phyloP scores from a whole-genome alignment of 2,797 vertebrate species.

The Tarsius wallacei region DNA sequence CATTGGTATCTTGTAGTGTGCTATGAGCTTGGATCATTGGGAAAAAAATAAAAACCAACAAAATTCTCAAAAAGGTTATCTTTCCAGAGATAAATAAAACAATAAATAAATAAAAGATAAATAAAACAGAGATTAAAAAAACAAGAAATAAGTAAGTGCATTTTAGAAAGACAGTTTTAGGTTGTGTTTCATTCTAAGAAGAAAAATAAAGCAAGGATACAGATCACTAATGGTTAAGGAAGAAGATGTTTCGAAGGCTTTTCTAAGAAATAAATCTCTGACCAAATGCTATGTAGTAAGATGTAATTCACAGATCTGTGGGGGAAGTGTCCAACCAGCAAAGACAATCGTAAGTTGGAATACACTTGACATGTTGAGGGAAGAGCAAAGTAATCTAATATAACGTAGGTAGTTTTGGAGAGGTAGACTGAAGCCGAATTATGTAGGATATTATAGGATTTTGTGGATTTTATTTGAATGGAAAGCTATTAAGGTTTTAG shows the following conservation, averaged over 20 bases:
- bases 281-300: not conserved
- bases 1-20: not conserved
- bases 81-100: constrained; percentile 14
- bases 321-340: not conserved
- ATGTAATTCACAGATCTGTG: not conserved
- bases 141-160: not conserved
- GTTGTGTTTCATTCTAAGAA: not conserved
- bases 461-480: not conserved
- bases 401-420: not conserved
- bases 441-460: not conserved
- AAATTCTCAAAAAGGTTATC: not conserved
- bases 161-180: not conserved
- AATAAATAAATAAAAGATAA: too few relatives aligned
- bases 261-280: not conserved
- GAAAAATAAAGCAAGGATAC: not conserved
- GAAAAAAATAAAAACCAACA: not conserved
- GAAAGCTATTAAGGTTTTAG: not conserved
- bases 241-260: not conserved
- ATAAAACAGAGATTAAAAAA: too few relatives aligned
- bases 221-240: not conserved
- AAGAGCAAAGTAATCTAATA: not conserved
- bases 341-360: not conserved
- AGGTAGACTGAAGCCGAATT: not conserved
- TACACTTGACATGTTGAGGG: not conserved
- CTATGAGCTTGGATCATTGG: not conserved